Evolutionary conservation across 2,113 vertebrate species (phyloP).

Genomic region (Tetrax tetrax): DNA sequence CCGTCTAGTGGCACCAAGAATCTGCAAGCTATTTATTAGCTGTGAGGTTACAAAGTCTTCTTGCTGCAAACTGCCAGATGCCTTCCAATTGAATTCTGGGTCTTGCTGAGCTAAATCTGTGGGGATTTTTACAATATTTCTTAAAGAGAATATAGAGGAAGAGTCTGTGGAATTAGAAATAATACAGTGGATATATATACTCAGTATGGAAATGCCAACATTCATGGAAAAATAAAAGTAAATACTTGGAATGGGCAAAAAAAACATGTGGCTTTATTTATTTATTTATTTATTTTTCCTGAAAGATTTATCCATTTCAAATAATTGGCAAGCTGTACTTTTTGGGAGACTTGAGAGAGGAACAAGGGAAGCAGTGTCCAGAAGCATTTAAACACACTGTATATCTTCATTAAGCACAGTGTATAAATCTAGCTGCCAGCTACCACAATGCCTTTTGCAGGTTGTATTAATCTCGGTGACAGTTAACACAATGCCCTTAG

Average conservation of each 20-base stretch:
- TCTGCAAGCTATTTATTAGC: background rate
- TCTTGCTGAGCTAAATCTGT: background rate
- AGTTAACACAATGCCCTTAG: slow-evolving; percentile 9
- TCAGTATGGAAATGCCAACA: background rate
- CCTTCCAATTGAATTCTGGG: background rate
- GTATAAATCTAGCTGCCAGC: slow-evolving; percentile 24
- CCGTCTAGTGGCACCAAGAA: background rate
- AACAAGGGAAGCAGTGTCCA: background rate
- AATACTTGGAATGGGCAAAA: background rate
- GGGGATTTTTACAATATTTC: background rate
- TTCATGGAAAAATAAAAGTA: background rate
- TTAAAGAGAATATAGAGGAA: background rate
- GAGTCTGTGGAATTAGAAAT: background rate
- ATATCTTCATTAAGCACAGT: background rate
- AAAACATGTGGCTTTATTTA: background rate
- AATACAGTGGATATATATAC: background rate
- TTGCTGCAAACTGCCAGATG: background rate
- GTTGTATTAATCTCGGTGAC: slow-evolving; percentile 23
- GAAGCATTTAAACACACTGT: background rate
- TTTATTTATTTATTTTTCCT: too few species aligned
- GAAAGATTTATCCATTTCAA: background rate
- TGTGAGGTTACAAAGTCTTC: background rate
- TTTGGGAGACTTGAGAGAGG: background rate
- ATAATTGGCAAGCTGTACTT: background rate
- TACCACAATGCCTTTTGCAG: background rate